These are phyloP conservation scores for Contarinia nasturtii DNA, from an alignment of 1,140 invertebrate species.

Conservation along the genomic window DNA sequence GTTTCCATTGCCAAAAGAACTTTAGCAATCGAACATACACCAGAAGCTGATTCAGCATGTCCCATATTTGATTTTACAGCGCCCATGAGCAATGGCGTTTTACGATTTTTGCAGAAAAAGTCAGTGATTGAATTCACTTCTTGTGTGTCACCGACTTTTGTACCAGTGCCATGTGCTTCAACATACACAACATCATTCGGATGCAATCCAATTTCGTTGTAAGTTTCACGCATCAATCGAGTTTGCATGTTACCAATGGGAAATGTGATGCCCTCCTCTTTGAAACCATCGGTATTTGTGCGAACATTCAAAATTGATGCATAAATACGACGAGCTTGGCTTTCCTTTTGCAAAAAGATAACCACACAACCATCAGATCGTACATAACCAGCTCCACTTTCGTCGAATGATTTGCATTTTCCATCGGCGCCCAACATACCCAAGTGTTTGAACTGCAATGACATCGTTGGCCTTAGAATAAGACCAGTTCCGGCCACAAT, in stretches of 20 bases:
- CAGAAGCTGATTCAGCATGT: too few species aligned
- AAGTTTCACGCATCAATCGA: conserved; percentile 29
- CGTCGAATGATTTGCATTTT: conserved; percentile 36
- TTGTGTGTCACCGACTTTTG: conserved; percentile 30
- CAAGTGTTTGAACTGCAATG: conserved; percentile 51
- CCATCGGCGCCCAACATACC: conserved; percentile 1
- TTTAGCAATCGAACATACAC: not conserved
- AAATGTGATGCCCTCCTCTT: conserved; percentile 33
- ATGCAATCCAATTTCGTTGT: conserved; percentile 29
- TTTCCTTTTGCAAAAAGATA: conserved; percentile 31
- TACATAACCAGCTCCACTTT: too few species aligned
- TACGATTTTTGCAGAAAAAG: too few species aligned
- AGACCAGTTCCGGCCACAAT: conserved; percentile 64
- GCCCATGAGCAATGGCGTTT: too few species aligned
- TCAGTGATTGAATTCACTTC: conserved; percentile 47
- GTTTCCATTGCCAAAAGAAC: conserved; percentile 40
- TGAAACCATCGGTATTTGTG: conserved; percentile 33
- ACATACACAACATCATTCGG: conserved; percentile 34
- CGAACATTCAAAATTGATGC: conserved; percentile 26
- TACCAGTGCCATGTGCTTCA: conserved; percentile 47
- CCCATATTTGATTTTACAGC: too few species aligned
- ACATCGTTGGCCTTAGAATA: conserved; percentile 56
- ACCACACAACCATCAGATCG: conserved; percentile 34
- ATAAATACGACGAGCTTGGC: conserved; percentile 32
- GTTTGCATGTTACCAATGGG: conserved; percentile 33